phyloP scores from a whole-genome alignment of 2,888 invertebrate species.

The Strigamia crassipes region DNA sequence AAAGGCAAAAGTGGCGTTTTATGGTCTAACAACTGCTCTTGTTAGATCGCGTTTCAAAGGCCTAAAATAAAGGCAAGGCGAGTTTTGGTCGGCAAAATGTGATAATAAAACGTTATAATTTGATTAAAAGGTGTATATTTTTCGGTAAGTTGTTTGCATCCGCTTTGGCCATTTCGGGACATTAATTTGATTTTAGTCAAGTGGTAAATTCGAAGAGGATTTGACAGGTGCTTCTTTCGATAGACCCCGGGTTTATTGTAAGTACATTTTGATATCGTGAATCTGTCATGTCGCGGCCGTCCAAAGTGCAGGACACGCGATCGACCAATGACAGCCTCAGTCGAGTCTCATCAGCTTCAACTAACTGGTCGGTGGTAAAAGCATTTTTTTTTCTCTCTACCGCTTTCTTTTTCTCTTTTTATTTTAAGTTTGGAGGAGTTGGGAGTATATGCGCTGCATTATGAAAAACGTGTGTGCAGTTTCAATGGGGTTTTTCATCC shows the following conservation, averaged over 20 bases:
- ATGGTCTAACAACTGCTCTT: not conserved
- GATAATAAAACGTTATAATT: not conserved
- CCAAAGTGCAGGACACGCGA: not conserved
- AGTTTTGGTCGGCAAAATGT: not conserved
- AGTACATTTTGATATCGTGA: conserved; percentile 18
- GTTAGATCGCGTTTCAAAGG: not conserved
- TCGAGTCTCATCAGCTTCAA: conserved; percentile 6
- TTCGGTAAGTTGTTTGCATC: no score
- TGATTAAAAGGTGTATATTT: not conserved
- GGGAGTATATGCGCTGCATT: not conserved
- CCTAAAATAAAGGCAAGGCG: not conserved
- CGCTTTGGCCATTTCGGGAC: not conserved
- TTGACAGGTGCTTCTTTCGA: conserved; percentile 8
- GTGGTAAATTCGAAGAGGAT: not conserved
- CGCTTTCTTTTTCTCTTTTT: not conserved
- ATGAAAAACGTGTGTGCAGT: no score
- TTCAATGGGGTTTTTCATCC: not conserved
- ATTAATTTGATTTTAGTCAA: not conserved
- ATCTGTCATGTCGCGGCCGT: not conserved
- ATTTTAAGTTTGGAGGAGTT: not conserved
- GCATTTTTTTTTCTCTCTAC: not conserved
- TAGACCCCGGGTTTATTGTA: not conserved
- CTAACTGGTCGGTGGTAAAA: not conserved
- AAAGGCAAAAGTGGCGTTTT: not conserved
- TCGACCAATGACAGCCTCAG: conserved; percentile 2